Evolutionary conservation across 2,888 invertebrate genomes (phyloP), one percentile per base, ranked within the genome.

Genomic region (Tricholauxania praeusta): DNA sequence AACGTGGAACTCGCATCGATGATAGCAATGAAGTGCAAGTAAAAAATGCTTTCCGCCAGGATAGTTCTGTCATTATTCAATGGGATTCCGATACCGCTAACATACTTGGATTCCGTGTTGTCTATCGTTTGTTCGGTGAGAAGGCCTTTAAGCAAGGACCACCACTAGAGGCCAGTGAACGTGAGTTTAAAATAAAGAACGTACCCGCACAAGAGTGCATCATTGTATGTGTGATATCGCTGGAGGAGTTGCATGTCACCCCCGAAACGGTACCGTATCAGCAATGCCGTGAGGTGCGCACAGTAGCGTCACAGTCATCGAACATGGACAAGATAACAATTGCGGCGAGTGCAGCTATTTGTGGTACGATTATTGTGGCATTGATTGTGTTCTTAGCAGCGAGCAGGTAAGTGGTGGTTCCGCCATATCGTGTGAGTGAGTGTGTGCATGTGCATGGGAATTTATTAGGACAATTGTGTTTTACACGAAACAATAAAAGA

Each of bases 291-390:
- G 97, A 97, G 88, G 94, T 96, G 72, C 92, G 96, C 76, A 96
- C 96, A 3, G 94, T 94, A 64, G 91, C 93, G 64, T 92, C 94
- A 19, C 92, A 94, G 63, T 92, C 94, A 69, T 94, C 95, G 72
- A 95, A 96, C 88, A 96, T 96, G 94, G 97, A 97, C 89, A 96
- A 96, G 88, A 96, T 97, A 83, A 96, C 97, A 69, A 97, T 97
- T 82, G 96, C 95, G 32, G 96, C 96, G 5, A 95, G 96, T 83
- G 96, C 96, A 22, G 96, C 96, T 72, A 96, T 97, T 83, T 96
- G 96, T 87, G 95, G 94, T 57, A 96, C 96, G 57, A 96, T 97
- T 80, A 93, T 96, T 74, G 92, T 96, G 62, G 96, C 96, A 0
- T 95, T 96, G 72, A 93, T 96, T 79, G 92, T 96, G 78, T 96